These are phyloP conservation scores for Pseudomyrmex sp. DNA, from an alignment of 1,140 invertebrate species.

Conservation along the genomic window DNA sequence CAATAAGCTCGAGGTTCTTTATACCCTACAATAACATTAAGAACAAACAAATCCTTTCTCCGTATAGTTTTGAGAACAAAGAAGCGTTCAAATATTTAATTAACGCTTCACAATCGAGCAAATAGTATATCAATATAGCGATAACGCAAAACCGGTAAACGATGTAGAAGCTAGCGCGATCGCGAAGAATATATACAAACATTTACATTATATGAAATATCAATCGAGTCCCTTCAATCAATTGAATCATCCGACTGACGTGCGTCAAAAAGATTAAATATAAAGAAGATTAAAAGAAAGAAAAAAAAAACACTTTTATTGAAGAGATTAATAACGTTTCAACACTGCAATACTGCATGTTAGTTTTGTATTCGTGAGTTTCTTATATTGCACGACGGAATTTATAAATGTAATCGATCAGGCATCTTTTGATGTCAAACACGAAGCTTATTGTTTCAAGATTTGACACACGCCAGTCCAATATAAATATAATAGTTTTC, in stretches of 20 bases:
- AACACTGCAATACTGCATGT: neutral
- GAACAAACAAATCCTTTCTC: slow-evolving; percentile 17
- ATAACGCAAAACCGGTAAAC: slow-evolving; percentile 18
- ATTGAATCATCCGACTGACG: neutral
- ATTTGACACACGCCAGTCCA: slow-evolving; percentile 30
- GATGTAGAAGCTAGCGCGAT: slow-evolving; percentile 38
- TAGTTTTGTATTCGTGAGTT: too few relatives aligned
- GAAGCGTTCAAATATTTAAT: slow-evolving; percentile 36
- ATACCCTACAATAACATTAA: slow-evolving; percentile 63
- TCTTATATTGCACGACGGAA: too few relatives aligned
- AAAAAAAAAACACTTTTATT: neutral
- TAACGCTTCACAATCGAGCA: neutral
- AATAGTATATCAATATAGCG: slow-evolving; percentile 16
- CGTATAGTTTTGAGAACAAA: slow-evolving; percentile 60
- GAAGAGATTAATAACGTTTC: neutral
- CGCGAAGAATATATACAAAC: slow-evolving; percentile 25
- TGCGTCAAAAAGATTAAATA: neutral
- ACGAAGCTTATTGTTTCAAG: slow-evolving; percentile 16
- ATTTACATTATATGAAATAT: neutral
- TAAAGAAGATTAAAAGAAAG: neutral
- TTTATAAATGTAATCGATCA: slow-evolving; percentile 6
- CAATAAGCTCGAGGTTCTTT: slow-evolving; percentile 56
- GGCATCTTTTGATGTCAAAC: neutral
- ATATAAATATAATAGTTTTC: slow-evolving; percentile 10
- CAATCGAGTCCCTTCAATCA: slow-evolving; percentile 1